These are phyloP conservation scores for Loxodonta africana DNA, from an alignment of 2,113 vertebrate genomes.

Conservation along the genomic window DNA sequence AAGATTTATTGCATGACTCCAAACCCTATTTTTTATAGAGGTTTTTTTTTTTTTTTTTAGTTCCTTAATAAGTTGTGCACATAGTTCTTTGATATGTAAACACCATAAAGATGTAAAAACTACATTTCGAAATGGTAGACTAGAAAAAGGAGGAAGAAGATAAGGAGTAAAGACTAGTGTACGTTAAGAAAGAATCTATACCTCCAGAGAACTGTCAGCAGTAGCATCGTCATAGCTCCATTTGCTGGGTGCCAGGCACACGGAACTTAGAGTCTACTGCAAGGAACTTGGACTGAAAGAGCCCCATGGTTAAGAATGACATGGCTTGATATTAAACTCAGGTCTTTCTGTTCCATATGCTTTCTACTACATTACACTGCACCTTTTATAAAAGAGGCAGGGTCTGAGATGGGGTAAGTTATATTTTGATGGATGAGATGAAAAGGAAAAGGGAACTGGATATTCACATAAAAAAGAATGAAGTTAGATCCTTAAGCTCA, in stretches of 20 bases:
- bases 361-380: not conserved
- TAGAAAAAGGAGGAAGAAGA: not conserved
- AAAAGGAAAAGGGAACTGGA: not conserved
- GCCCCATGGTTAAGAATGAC: not conserved
- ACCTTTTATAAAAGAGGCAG: not conserved
- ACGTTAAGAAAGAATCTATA: not conserved
- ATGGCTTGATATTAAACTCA: not conserved
- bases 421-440: not conserved
- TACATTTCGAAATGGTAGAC: not conserved
- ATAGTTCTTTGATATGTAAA: not conserved
- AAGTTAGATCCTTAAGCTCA: not conserved
- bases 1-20: not conserved
- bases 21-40: not conserved
- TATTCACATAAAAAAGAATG: not conserved
- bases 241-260: not conserved
- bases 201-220: not conserved
- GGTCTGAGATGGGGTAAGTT: not conserved
- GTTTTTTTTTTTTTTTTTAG: not conserved
- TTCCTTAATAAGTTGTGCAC: not conserved
- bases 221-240: rapidly evolving
- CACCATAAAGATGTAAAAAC: not conserved
- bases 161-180: not conserved
- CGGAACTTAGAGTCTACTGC: not conserved
- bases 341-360: not conserved
- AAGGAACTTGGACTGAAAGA: not conserved